phyloP scores from a whole-genome alignment of 1,140 invertebrate species.

The Drosophila ambigua region DNA sequence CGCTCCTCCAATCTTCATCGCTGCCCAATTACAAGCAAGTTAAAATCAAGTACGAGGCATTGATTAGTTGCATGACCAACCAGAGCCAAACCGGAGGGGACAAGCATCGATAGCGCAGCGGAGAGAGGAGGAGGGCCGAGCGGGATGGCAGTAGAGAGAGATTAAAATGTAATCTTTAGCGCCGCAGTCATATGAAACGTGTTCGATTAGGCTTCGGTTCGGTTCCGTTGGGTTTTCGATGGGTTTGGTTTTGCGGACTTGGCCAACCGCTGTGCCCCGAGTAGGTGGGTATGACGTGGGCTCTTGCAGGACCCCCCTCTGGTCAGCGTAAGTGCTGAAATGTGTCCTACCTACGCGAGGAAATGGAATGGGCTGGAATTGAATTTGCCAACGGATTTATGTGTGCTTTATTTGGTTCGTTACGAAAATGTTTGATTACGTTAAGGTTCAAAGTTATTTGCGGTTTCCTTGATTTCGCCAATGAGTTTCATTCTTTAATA shows the following conservation, averaged over 20 bases:
- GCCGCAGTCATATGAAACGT: conserved; percentile 79
- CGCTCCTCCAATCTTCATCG: conserved; percentile 55
- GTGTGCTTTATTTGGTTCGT: too few species aligned
- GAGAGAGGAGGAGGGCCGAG: neutral
- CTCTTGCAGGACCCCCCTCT: conserved; percentile 45
- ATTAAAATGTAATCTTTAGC: conserved; percentile 81
- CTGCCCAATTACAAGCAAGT: conserved; percentile 79
- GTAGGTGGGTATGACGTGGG: conserved; percentile 54
- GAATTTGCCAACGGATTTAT: conserved; percentile 31
- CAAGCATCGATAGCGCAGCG: neutral
- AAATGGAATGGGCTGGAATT: conserved; percentile 26
- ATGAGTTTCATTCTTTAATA: too few species aligned
- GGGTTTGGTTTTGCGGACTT: conserved; percentile 19
- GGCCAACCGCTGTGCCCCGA: conserved; percentile 71
- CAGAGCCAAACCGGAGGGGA: neutral
- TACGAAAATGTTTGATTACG: too few species aligned
- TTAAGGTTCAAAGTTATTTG: too few species aligned
- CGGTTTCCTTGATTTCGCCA: too few species aligned
- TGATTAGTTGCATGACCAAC: conserved; percentile 64
- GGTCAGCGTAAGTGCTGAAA: conserved; percentile 63
- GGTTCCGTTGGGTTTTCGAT: neutral
- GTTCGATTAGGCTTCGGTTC: conserved; percentile 70
- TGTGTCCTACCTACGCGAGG: conserved; percentile 68
- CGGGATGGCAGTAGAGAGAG: conserved; percentile 35
- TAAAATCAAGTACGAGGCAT: conserved; percentile 79